Evolutionary conservation across 2,797 vertebrate genomes (phyloP), one percentile per base, ranked within the genome.

Genomic region (Enteromius unitaeniatus): DNA sequence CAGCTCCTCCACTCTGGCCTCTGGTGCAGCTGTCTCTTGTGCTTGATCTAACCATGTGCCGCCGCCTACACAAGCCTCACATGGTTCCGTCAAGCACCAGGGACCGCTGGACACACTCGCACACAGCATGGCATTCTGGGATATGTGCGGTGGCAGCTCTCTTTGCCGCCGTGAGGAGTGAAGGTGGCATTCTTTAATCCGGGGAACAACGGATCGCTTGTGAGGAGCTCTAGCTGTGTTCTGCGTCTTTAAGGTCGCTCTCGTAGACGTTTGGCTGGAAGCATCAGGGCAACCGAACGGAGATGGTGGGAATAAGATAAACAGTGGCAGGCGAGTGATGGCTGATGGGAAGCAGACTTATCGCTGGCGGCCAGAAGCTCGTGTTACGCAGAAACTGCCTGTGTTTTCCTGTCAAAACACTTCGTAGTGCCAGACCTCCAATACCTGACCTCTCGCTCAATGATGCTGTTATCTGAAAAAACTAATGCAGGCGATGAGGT

Each of bases 31-130:
- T 99, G 99, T 99, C 97, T 98, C 96, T 99, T 99, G 98, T 99
- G 98, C 98, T 99, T 99, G 98, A 99, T 99, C 98, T 99, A 99
- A 99, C 98, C 98, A 99, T 99, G 98, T 99, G 98, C 96, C 98
- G 96, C 95, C 94, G 96, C 97, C 95, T 96, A 95, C 96, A 96
- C 95, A 97, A 96, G 96, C 96, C 95, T 97, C 98, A 99, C 98
- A 99, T 99, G 98, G 98, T 99, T 99, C 97, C 96, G 97, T 99
- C 98, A 99, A 99, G 98, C 98, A 98, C 98, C 98, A 98, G 97
- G 98, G 98, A 98, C 97, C 97, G 98, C 96, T 93, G 90, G 92
- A 96, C 94, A 97, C 96, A 85, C 92, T 92, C 92, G 92, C 90
- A 91, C 87, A 89, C 93, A 86, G 95, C 96, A 96, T 96, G 95